Evolutionary conservation across 2,888 invertebrate genomes (phyloP).

Genomic region (Serripes groenlandicus): DNA sequence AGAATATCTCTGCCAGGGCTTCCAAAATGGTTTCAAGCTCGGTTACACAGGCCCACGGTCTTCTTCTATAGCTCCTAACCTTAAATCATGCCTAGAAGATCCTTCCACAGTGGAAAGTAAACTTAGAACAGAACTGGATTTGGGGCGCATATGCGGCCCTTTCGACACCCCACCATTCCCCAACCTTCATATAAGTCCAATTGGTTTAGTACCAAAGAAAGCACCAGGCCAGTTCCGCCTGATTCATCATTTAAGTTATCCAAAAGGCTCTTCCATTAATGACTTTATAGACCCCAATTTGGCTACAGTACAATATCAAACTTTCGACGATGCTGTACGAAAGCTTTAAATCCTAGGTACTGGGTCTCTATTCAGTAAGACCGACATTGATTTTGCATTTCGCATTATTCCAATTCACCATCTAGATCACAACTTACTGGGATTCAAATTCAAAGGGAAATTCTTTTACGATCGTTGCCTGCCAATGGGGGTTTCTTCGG

Average conservation of each 20-base stretch:
- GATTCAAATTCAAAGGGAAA: slow-evolving; percentile 27
- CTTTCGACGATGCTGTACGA: slow-evolving; percentile 44
- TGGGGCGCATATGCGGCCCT: slow-evolving; percentile 23
- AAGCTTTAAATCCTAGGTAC: slow-evolving; percentile 10
- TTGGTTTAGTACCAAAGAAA: slow-evolving; percentile 56
- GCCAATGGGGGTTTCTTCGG: slow-evolving; percentile 40
- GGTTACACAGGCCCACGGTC: slow-evolving; percentile 26
- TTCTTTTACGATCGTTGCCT: slow-evolving; percentile 54
- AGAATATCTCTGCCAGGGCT: slow-evolving; percentile 12
- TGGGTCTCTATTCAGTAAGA: slow-evolving; percentile 40
- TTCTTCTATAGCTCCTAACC: neutral
- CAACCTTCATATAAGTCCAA: slow-evolving; percentile 32
- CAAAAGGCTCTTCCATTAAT: slow-evolving; percentile 47
- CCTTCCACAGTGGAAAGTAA: slow-evolving; percentile 7
- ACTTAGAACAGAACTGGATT: slow-evolving; percentile 2
- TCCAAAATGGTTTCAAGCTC: slow-evolving; percentile 11
- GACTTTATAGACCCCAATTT: slow-evolving; percentile 38
- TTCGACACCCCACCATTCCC: slow-evolving; percentile 10
- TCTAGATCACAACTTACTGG: slow-evolving; percentile 45
- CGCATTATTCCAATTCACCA: slow-evolving; percentile 49
- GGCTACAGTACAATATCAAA: slow-evolving; percentile 29
- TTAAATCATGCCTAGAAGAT: slow-evolving; percentile 26
- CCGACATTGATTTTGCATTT: slow-evolving; percentile 51
- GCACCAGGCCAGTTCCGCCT: slow-evolving; percentile 42
- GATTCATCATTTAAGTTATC: slow-evolving; percentile 57